These are phyloP conservation scores for Lacerta viridis DNA, from an alignment of 2,797 vertebrate genomes.

Conservation along the genomic window DNA sequence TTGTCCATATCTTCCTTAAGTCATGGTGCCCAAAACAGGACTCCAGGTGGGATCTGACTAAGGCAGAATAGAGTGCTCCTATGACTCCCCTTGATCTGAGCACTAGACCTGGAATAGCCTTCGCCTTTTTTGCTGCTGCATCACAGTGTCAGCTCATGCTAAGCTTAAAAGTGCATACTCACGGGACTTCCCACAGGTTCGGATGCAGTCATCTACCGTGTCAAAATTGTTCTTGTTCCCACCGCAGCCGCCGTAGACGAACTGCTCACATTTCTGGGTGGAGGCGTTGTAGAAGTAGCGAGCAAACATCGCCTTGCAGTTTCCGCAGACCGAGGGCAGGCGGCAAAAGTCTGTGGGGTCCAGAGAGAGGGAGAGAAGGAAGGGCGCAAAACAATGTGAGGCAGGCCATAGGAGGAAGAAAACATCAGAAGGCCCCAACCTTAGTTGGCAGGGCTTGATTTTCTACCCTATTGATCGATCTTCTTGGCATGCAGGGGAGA, in stretches of 20 bases:
- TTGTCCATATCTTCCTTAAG: too few relatives aligned
- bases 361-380: neutral
- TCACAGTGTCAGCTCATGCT: too few relatives aligned
- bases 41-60: too few relatives aligned
- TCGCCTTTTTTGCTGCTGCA: too few relatives aligned
- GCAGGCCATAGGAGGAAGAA: neutral
- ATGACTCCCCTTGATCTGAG: too few relatives aligned
- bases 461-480: neutral
- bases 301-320: constrained; percentile 74
- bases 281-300: constrained; percentile 74
- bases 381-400: neutral
- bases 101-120: too few relatives aligned
- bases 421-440: neutral
- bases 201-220: constrained; percentile 56
- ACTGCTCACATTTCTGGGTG: constrained; percentile 66
- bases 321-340: constrained; percentile 60
- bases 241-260: constrained; percentile 79
- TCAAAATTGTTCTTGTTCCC: constrained; percentile 80
- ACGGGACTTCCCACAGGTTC: neutral
- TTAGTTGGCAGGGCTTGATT: neutral
- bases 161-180: neutral
- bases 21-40: too few relatives aligned
- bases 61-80: too few relatives aligned
- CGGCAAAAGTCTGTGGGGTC: constrained; percentile 11
- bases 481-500: too few relatives aligned